Conservation (phyloP, 2,797 vertebrate species). For the Argentina silus region DNA sequence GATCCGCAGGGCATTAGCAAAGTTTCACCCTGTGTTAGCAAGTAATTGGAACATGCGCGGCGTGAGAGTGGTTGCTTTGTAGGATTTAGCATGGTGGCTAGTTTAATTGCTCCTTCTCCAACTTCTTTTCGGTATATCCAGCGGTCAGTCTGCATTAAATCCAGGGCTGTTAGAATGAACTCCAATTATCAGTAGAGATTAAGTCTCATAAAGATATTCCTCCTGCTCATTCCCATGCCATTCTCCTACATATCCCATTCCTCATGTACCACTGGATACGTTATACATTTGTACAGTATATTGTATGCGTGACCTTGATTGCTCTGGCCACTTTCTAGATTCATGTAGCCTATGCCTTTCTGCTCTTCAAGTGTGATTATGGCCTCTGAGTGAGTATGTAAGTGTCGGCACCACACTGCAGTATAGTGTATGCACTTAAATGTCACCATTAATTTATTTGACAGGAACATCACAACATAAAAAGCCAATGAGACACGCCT, state of each 20-base stretch:
- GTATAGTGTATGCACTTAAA: too few relatives aligned
- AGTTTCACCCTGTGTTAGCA: constrained; percentile 41
- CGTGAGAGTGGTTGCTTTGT: constrained; percentile 34
- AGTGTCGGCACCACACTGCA: background rate
- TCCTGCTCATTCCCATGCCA: background rate
- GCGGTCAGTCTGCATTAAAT: constrained; percentile 2
- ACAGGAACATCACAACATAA: background rate
- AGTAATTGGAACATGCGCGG: constrained; percentile 60
- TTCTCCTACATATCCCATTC: background rate
- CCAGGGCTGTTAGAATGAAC: constrained; percentile 6
- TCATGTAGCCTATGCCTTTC: background rate
- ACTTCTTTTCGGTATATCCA: constrained; percentile 7
- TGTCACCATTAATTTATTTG: too few relatives aligned
- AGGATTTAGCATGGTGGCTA: constrained; percentile 15
- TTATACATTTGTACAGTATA: too few relatives aligned
- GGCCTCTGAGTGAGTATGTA: background rate
- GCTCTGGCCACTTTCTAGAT: too few relatives aligned
- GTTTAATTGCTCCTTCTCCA: constrained; percentile 15
- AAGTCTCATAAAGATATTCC: background rate
- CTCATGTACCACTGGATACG: too few relatives aligned
- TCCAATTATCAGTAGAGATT: background rate
- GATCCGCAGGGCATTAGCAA: constrained; percentile 39
- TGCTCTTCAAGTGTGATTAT: background rate
- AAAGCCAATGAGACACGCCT: background rate
- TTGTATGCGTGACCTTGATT: too few relatives aligned